A percentile compares a stretch with the other conserved stretches of the same genome.
Conservation (phyloP, 2,888 invertebrate genomes). For the Drosophila trichaetosa region DNA sequence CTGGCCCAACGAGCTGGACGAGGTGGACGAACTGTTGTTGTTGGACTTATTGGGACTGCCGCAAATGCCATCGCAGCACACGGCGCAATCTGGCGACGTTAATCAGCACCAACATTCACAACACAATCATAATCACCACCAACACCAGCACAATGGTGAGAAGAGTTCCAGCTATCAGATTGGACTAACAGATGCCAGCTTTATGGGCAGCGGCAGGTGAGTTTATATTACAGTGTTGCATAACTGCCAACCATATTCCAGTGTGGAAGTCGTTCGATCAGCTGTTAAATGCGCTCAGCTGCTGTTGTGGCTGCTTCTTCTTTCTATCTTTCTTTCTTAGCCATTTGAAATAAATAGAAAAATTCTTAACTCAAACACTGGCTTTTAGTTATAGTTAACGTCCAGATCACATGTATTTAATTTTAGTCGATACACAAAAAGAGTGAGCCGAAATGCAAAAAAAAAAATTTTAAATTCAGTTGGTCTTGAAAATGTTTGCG, state of each 20-base stretch:
- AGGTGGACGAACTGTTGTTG: too few relatives aligned
- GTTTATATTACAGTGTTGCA: slow-evolving; percentile 23
- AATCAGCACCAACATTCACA: slow-evolving; percentile 30
- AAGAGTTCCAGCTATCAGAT: slow-evolving; percentile 81
- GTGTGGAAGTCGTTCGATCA: neutral
- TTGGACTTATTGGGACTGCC: slow-evolving; percentile 54
- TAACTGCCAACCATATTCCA: neutral
- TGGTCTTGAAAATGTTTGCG: slow-evolving; percentile 52
- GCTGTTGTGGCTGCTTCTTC: neutral
- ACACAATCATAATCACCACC: slow-evolving; percentile 26
- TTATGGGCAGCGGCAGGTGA: slow-evolving; percentile 81
- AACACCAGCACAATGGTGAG: slow-evolving; percentile 70
- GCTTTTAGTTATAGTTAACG: slow-evolving; percentile 4
- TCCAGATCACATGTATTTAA: slow-evolving; percentile 42
- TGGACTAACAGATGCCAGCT: slow-evolving; percentile 75
- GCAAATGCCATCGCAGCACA: slow-evolving; percentile 19
- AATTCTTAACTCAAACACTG: neutral
- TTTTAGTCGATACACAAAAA: slow-evolving; percentile 35
- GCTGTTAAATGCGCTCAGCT: neutral
- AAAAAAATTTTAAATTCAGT: neutral
- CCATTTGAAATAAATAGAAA: neutral
- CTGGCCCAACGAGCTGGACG: slow-evolving; percentile 67
- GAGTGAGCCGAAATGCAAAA: slow-evolving; percentile 3
- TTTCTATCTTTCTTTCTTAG: neutral
- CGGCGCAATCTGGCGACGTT: slow-evolving; percentile 16